Evolutionary conservation across 2,113 vertebrate genomes (phyloP).

Genomic region (Centrocercus urophasianus): DNA sequence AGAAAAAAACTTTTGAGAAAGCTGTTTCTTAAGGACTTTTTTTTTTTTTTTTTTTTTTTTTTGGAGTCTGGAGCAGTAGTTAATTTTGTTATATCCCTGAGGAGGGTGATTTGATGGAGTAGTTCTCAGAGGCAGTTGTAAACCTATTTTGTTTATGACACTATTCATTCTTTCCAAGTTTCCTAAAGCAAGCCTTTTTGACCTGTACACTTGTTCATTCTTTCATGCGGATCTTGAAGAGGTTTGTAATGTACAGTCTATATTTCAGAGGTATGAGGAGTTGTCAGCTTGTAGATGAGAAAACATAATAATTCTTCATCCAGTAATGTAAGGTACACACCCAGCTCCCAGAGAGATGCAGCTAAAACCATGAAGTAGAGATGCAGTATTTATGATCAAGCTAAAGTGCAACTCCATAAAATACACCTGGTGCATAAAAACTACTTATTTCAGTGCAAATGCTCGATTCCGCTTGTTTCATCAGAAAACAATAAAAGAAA

Average conservation of each 20-base stretch:
- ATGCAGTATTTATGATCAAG: background rate
- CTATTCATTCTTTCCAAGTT: conserved; percentile 56
- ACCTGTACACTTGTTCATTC: conserved; percentile 44
- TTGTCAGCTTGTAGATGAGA: conserved; percentile 42
- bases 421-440: background rate
- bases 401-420: background rate
- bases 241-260: background rate
- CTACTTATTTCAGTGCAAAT: background rate
- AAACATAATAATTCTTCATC: conserved; percentile 31
- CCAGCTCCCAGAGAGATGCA: conserved; percentile 15
- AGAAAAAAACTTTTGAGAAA: background rate
- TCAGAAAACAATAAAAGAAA: background rate
- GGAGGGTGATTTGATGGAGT: conserved; percentile 47
- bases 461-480: background rate
- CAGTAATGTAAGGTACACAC: background rate
- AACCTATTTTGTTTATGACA: conserved; percentile 65
- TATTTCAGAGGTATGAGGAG: background rate
- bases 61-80: conserved; percentile 42
- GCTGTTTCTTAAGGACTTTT: background rate
- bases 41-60: background rate
- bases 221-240: conserved; percentile 7
- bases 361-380: background rate
- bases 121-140: conserved; percentile 50
- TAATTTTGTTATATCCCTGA: conserved; percentile 58
- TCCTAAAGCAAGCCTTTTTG: conserved; percentile 50